These are phyloP conservation scores for Poeciliopsis prolifica DNA, from an alignment of 2,113 vertebrate genomes.

Conservation along the genomic window DNA sequence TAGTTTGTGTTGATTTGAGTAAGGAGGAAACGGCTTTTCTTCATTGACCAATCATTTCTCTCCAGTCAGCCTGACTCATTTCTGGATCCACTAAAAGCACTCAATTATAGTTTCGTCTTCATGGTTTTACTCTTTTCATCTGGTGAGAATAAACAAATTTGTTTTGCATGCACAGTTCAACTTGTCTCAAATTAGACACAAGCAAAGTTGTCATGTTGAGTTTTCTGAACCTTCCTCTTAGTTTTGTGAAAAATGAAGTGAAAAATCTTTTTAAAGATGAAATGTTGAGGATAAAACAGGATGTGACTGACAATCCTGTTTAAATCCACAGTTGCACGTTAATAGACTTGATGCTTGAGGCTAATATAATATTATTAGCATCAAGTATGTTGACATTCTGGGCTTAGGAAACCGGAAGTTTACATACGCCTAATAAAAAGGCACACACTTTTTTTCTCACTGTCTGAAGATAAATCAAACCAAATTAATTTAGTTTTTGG, in stretches of 20 bases:
- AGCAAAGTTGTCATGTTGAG: constrained; percentile 4
- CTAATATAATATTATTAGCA: background rate
- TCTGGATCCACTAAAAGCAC: constrained; percentile 9
- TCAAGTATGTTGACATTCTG: background rate
- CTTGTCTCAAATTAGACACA: background rate
- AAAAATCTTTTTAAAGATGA: constrained; percentile 7
- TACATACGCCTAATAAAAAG: too few relatives aligned
- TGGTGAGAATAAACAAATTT: background rate
- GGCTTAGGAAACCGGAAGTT: background rate
- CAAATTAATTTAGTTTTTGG: too few relatives aligned
- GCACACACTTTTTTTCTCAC: too few relatives aligned
- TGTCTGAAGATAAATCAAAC: too few relatives aligned
- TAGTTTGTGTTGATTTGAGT: constrained; percentile 29
- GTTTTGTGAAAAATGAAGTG: constrained; percentile 2
- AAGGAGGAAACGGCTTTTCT: constrained; percentile 24
- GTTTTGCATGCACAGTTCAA: background rate
- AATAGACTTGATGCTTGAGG: background rate
- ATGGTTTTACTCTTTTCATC: background rate
- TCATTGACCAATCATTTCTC: constrained; percentile 43
- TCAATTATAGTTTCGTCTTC: constrained; percentile 21
- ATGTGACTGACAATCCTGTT: background rate
- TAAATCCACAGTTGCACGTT: constrained; percentile 9
- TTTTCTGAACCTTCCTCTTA: constrained; percentile 9
- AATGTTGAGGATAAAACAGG: constrained; percentile 11
- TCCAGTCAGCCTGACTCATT: constrained; percentile 28